Base-by-base conservation (phyloP, 2,113 vertebrate genomes). In the Melanerpes formicivorus region DNA sequence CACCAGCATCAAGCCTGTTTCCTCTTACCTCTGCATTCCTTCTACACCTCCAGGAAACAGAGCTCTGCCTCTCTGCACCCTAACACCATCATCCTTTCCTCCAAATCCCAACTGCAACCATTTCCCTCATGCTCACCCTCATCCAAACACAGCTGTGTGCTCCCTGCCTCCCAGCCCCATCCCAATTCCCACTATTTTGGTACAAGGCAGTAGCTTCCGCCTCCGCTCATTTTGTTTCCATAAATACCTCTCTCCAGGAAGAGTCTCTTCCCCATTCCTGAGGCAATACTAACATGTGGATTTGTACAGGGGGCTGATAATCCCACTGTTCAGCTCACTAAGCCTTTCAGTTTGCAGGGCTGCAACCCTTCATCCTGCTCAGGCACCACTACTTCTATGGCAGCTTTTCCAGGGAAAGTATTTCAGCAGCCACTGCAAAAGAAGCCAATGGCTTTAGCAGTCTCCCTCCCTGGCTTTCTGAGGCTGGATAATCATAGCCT, bases 401-500 rank as follows among this genome's bases (percentile, higher is more conserved):
- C 87, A 94, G 50, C 80, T 78, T 91, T 71, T 93, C 19, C 54
- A 78, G 29, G 63, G 44, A 65, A 75, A 95, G 34, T 14, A 60
- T 93, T 92, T 87, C 42, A 42, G 76, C 25, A 91, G 66, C 10
- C 70, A 72, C 62, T 88, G 73, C 56, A 90, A 86, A 87, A 71
- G 64, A 21, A 30, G 12, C 22, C 50, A 52, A 70, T 84, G 90
- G 87, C 58, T 88, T 83, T 86, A 93, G 73, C 79, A 91, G 69
- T 54, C 58, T 88, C 32, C 32, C 58, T 90, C 5, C 4, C 70
- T 65, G 81, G 44, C 58, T 86, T 91, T 82, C 72, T 87, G 84
- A 92, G 91, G 84, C 5, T 11, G 59, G 62, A 93, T 88, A 96
- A 91, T 90, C 79, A 83, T 30, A 91, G 69, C 26, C 29, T 87